Conservation (phyloP, 2,888 invertebrate genomes). For the Pogonocherus hispidulus region DNA sequence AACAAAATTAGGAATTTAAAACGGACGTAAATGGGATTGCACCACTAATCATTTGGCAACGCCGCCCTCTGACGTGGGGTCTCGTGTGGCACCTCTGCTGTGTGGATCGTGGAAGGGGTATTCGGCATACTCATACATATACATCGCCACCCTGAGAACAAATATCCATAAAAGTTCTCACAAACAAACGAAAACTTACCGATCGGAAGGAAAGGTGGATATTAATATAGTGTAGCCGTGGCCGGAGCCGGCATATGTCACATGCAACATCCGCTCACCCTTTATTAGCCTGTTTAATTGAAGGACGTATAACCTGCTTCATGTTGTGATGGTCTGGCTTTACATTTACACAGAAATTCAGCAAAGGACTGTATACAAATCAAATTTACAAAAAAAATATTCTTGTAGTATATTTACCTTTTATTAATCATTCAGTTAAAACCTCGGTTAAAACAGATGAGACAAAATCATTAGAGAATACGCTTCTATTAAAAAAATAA, state of each 20-base stretch:
- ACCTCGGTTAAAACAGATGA: too few species aligned
- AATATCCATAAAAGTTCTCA: slow-evolving; percentile 55
- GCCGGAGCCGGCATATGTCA: slow-evolving; percentile 39
- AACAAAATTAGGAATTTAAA: too few species aligned
- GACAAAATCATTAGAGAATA: too few species aligned
- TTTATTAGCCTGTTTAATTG: slow-evolving; percentile 18
- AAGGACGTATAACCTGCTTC: slow-evolving; percentile 8
- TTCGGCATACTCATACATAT: slow-evolving; percentile 16
- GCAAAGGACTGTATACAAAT: too few species aligned
- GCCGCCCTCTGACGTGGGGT: neutral
- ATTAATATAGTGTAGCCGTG: slow-evolving; percentile 31
- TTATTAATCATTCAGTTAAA: too few species aligned
- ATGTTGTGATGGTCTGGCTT: neutral
- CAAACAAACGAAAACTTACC: slow-evolving; percentile 51
- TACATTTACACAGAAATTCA: too few species aligned
- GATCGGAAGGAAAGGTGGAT: slow-evolving; percentile 44
- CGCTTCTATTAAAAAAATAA: too few species aligned
- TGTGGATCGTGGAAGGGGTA: slow-evolving; percentile 34
- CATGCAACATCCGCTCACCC: slow-evolving; percentile 41
- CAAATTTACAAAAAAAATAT: too few species aligned
- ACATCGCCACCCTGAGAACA: slow-evolving; percentile 52
- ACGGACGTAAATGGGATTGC: too few species aligned
- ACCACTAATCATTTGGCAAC: slow-evolving; percentile 20
- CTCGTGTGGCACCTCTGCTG: slow-evolving; percentile 28
- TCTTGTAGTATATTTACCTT: too few species aligned